A percentile compares a stretch with the other conserved stretches of the same genome.
Conservation (phyloP, 2,797 vertebrate species). For the Neosilurus hyrtlii region DNA sequence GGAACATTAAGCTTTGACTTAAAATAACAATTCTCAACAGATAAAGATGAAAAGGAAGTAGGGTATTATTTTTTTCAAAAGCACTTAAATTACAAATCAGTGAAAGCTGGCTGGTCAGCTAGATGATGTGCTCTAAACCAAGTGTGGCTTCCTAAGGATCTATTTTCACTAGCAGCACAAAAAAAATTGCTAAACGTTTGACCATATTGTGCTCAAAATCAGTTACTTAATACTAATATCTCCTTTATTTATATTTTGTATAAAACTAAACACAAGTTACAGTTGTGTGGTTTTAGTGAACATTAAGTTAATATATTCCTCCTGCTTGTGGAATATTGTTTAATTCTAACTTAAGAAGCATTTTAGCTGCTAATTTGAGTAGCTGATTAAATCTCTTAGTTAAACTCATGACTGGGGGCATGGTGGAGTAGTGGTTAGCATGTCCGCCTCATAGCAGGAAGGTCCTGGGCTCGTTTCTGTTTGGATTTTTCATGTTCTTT, state of each 20-base stretch:
- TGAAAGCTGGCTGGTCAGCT: too few relatives aligned
- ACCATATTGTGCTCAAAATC: background rate
- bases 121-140: too few relatives aligned
- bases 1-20: too few relatives aligned
- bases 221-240: background rate
- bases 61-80: too few relatives aligned
- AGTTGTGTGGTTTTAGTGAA: background rate
- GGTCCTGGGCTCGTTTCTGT: too few relatives aligned
- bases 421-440: too few relatives aligned
- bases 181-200: background rate
- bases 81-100: too few relatives aligned
- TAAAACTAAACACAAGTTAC: background rate
- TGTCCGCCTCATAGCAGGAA: too few relatives aligned
- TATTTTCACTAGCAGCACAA: background rate
- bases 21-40: background rate
- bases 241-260: background rate
- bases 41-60: background rate
- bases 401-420: background rate
- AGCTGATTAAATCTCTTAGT: background rate
- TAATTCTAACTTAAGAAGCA: background rate
- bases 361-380: background rate
- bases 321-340: background rate
- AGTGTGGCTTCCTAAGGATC: too few relatives aligned
- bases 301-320: background rate
- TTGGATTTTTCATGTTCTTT: too few relatives aligned